Percentiles rank a stretch among this genome's conserved stretches.
Evolutionary conservation across 2,797 vertebrate species (phyloP).

Genomic region (Cossypha niveicapilla): DNA sequence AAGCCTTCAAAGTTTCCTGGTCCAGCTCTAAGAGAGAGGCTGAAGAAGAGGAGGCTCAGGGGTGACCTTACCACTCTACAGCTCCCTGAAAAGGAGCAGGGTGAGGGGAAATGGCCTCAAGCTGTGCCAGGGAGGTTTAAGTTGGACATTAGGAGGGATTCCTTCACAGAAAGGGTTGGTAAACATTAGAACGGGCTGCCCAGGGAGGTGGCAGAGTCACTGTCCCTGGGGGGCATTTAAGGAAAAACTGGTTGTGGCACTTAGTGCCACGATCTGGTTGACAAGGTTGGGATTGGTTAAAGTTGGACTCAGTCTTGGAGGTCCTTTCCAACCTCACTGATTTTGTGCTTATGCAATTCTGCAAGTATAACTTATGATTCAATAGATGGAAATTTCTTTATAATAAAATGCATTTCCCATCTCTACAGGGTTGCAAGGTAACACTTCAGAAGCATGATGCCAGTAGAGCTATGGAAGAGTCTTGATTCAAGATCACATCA

Average conservation of each 20-base stretch:
- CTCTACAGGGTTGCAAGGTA: neutral
- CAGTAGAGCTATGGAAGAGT: neutral
- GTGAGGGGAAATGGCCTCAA: neutral
- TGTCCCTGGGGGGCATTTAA: fast-evolving
- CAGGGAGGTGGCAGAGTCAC: neutral
- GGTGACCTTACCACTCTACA: neutral
- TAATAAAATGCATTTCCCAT: neutral
- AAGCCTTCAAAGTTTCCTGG: neutral
- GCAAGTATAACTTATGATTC: neutral
- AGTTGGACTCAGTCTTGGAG: neutral
- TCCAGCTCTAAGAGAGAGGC: neutral
- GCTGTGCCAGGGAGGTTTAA: neutral
- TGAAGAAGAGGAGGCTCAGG: neutral
- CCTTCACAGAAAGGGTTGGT: neutral
- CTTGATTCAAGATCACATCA: neutral
- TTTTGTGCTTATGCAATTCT: neutral
- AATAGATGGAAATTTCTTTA: neutral
- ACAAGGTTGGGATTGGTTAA: neutral
- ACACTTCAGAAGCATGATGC: neutral
- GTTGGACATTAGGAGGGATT: neutral
- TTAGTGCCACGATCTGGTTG: neutral
- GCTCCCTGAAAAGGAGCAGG: neutral
- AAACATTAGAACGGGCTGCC: neutral
- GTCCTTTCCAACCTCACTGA: neutral
- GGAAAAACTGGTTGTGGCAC: neutral